phyloP scores from a whole-genome alignment of 2,888 invertebrate species.

The Embidobia sp. region DNA sequence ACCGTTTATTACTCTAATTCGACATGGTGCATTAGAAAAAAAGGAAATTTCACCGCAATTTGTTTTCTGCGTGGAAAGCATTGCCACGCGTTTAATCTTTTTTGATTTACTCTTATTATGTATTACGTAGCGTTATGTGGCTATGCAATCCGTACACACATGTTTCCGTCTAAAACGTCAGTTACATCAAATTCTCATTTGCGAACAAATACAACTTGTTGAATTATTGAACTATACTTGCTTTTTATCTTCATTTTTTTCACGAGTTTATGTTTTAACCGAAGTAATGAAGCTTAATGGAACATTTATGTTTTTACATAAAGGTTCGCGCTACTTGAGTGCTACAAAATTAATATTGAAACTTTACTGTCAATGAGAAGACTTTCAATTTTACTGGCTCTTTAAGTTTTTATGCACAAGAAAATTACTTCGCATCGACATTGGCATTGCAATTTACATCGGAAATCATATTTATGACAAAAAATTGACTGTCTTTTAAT shows the following conservation, averaged over 20 bases:
- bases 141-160: too few species aligned
- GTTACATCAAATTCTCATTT: slow-evolving; percentile 13
- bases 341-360: slow-evolving; percentile 40
- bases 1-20: slow-evolving; percentile 36
- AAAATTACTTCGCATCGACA: neutral
- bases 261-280: slow-evolving; percentile 8
- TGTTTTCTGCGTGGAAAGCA: slow-evolving; percentile 39
- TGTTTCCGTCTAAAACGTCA: too few species aligned
- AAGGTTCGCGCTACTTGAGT: slow-evolving; percentile 19
- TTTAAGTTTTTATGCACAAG: slow-evolving; percentile 19
- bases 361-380: slow-evolving; percentile 11
- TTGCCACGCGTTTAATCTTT: slow-evolving; percentile 16
- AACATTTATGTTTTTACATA: slow-evolving; percentile 11
- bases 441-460: slow-evolving; percentile 14
- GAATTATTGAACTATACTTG: too few species aligned
- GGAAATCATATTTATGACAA: slow-evolving; percentile 1
- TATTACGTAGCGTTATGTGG: slow-evolving; percentile 41
- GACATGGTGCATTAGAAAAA: slow-evolving; percentile 1
- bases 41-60: slow-evolving; percentile 39
- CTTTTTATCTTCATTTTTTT: neutral
- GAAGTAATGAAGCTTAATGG: slow-evolving; percentile 22
- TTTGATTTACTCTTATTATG: slow-evolving; percentile 35
- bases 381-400: slow-evolving; percentile 31
- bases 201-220: slow-evolving; percentile 7
- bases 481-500: slow-evolving; percentile 7